These are phyloP conservation scores for Neomonachus schauinslandi DNA, from an alignment of 2,113 vertebrate genomes.

Conservation along the genomic window DNA sequence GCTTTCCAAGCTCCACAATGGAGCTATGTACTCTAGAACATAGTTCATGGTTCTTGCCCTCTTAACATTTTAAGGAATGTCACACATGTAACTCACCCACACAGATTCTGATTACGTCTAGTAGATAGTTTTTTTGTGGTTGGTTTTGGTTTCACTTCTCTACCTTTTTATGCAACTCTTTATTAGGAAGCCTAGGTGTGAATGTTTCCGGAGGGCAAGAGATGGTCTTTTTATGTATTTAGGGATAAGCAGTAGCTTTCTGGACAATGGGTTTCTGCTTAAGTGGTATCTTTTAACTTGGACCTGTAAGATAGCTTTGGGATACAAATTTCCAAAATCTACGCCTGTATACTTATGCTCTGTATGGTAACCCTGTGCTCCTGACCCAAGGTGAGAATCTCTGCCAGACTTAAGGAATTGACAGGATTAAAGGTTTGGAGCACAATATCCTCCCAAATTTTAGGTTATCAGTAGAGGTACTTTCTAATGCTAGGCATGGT, in stretches of 20 bases:
- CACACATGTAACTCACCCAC: background rate
- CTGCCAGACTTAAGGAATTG: background rate
- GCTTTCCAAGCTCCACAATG: background rate
- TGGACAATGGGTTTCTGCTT: background rate
- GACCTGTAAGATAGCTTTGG: background rate
- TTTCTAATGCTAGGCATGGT: background rate
- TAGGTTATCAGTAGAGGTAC: background rate
- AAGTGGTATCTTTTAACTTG: background rate
- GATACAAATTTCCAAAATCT: background rate
- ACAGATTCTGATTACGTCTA: background rate
- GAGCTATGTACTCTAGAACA: background rate
- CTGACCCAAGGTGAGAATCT: background rate
- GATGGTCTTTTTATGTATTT: background rate
- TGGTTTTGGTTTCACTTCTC: constrained; percentile 59
- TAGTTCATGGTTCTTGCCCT: background rate
- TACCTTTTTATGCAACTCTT: background rate
- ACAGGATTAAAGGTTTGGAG: background rate
- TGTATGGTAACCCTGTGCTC: background rate
- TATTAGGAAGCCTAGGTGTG: background rate
- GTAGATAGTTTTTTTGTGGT: background rate
- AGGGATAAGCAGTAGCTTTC: background rate
- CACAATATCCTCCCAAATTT: background rate
- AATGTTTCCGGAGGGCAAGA: background rate
- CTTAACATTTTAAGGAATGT: constrained; percentile 40
- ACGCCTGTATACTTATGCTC: background rate